Evolutionary conservation across 2,888 invertebrate genomes (phyloP).

Genomic region (Xanthorhoe designata): DNA sequence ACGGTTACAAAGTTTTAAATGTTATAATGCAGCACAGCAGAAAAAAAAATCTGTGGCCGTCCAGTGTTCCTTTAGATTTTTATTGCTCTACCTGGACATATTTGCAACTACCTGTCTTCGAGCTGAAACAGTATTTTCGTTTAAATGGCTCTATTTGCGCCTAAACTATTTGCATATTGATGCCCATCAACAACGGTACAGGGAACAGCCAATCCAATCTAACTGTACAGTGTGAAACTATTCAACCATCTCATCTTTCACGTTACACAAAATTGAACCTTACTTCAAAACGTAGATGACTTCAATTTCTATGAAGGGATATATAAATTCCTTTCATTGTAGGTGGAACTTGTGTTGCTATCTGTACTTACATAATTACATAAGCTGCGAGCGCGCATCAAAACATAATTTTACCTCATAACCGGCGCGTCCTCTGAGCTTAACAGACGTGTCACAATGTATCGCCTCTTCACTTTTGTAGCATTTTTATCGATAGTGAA

Average conservation of each 20-base stretch:
- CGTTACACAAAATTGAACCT: slow-evolving; percentile 15
- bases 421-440: slow-evolving; percentile 13
- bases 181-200: slow-evolving; percentile 3
- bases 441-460: slow-evolving; percentile 41
- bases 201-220: slow-evolving; percentile 12
- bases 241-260: slow-evolving; percentile 4
- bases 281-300: background rate
- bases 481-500: slow-evolving; percentile 48
- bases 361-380: slow-evolving; percentile 61
- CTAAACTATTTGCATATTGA: slow-evolving; percentile 1
- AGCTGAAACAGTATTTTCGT: background rate
- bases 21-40: too few species aligned
- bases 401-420: slow-evolving; percentile 26
- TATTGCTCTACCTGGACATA: background rate
- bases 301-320: background rate
- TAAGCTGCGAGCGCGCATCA: slow-evolving; percentile 45
- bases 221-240: slow-evolving; percentile 21
- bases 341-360: slow-evolving; percentile 45
- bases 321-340: background rate
- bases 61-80: background rate
- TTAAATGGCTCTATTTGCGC: slow-evolving; percentile 4
- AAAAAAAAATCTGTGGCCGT: background rate
- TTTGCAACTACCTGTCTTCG: background rate
- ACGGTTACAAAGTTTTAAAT: too few species aligned
- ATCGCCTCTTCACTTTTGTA: slow-evolving; percentile 45